Percentiles rank a stretch among this genome's conserved stretches.
Conservation (phyloP, 2,888 invertebrate species). For the Cephus runcator region DNA sequence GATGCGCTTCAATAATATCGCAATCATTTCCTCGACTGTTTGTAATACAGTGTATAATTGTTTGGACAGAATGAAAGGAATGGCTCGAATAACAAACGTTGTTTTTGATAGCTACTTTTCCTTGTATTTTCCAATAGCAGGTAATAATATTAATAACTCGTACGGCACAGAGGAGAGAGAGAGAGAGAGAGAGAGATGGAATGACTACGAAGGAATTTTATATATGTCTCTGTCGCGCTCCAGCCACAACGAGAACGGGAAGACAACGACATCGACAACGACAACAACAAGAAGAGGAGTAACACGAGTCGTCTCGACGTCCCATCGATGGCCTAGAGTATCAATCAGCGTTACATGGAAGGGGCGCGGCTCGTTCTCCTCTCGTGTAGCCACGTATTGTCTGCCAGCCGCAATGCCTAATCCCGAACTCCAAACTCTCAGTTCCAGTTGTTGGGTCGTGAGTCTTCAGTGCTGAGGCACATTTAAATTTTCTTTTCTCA, state of each 20-base stretch:
- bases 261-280: conserved; percentile 8
- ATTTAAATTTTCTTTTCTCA: neutral
- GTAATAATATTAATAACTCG: neutral
- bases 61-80: neutral
- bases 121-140: neutral
- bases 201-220: neutral
- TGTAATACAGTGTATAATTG: neutral
- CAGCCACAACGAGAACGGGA: conserved; percentile 14
- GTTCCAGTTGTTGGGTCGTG: neutral
- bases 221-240: neutral
- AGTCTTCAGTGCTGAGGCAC: neutral
- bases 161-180: neutral
- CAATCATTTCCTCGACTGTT: neutral
- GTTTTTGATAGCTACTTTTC: neutral
- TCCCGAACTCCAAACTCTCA: neutral
- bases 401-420: conserved; percentile 29
- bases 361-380: conserved; percentile 53
- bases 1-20: neutral
- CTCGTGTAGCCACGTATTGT: conserved; percentile 52
- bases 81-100: too few relatives aligned
- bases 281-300: neutral
- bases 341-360: conserved; percentile 57
- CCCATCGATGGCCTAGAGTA: conserved; percentile 40
- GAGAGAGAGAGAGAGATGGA: neutral
- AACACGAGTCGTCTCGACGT: conserved; percentile 10